These are phyloP conservation scores for Cavia porcellus DNA, from an alignment of 2,113 vertebrate genomes.

Conservation along the genomic window DNA sequence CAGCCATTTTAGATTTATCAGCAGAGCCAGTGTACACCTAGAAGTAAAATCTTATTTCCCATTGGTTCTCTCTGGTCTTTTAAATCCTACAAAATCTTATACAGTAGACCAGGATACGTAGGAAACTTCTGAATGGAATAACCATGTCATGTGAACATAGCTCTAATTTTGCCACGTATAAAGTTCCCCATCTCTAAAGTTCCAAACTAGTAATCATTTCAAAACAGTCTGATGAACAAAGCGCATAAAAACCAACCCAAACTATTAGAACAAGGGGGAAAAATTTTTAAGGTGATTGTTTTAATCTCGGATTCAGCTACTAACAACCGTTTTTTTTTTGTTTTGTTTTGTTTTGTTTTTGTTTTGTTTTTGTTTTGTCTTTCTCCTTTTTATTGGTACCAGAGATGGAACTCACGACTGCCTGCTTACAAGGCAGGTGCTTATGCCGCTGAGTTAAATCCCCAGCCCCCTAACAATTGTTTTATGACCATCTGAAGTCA, in stretches of 20 bases:
- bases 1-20: not conserved
- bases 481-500: not conserved
- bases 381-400: too few relatives aligned
- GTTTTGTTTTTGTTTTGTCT: too few relatives aligned
- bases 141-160: not conserved
- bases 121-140: not conserved
- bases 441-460: too few relatives aligned
- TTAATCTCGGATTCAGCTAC: not conserved
- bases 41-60: not conserved
- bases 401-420: too few relatives aligned
- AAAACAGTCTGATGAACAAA: not conserved
- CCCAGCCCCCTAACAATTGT: not conserved
- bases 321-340: not conserved
- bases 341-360: too few relatives aligned
- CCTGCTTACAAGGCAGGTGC: too few relatives aligned
- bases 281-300: not conserved
- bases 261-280: not conserved
- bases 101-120: not conserved
- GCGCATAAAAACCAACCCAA: not conserved
- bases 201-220: not conserved
- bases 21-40: not conserved
- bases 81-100: not conserved
- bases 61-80: not conserved
- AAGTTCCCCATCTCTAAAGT: not conserved
- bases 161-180: not conserved